Conservation (phyloP, 2,888 invertebrate species). For the Athripsodes cinereus region DNA sequence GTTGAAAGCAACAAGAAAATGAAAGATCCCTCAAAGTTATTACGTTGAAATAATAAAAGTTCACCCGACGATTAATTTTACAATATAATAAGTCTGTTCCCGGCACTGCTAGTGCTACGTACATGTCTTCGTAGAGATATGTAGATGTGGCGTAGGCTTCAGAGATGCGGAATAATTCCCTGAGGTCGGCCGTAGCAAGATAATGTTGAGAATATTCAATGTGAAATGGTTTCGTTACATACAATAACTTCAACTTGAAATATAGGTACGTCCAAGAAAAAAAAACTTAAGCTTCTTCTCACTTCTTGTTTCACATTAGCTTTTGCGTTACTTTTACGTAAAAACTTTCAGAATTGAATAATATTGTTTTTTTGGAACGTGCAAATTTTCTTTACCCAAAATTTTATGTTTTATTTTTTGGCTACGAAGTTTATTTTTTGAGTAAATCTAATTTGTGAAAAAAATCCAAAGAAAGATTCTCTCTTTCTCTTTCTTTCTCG, state of each 20-base stretch:
- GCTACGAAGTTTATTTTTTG: neutral
- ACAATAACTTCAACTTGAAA: neutral
- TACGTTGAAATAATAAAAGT: too few relatives aligned
- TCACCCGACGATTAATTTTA: too few relatives aligned
- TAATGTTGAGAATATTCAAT: constrained; percentile 8
- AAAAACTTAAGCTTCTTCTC: neutral
- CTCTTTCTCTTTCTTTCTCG: too few relatives aligned
- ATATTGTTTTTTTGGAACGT: neutral
- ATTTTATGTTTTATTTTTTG: neutral
- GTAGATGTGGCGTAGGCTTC: neutral
- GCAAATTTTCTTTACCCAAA: neutral
- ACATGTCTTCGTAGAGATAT: too few relatives aligned
- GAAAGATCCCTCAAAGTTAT: too few relatives aligned
- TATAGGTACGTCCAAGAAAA: too few relatives aligned
- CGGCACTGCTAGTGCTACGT: too few relatives aligned
- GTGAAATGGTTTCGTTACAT: neutral
- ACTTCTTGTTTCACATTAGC: neutral
- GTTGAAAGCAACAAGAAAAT: too few relatives aligned
- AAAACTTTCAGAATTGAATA: neutral
- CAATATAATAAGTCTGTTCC: too few relatives aligned
- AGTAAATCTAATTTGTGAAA: neutral
- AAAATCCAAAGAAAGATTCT: neutral
- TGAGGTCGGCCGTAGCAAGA: neutral
- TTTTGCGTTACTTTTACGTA: neutral
- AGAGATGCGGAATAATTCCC: neutral